Evolutionary conservation across 2,888 invertebrate species (phyloP), one percentile per base, ranked within the genome.

Genomic region (Frankliniella fusca): DNA sequence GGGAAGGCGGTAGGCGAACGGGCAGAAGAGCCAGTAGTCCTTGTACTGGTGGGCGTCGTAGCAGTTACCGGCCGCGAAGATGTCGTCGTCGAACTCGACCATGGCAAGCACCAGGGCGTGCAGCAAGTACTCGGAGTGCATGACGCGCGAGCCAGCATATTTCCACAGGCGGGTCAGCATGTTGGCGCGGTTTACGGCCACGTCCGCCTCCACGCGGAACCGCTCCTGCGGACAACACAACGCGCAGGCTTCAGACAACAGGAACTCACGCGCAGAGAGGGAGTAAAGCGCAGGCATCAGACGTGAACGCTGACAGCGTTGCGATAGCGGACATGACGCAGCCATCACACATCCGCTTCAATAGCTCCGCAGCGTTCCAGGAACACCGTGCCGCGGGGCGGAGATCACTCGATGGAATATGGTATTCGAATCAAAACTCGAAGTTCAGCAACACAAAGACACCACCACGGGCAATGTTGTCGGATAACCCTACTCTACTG

Each of bases 131-230:
- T 97, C 96, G 50, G 96, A 96, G 85, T 93, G 91, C 86, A 95
- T 91, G 61, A 96, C 94, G 27, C 92, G 91, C 1, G 92, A 91
- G 11, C 94, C 93, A 0, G 95, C 94, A 87, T 95, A 95, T 88
- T 97, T 97, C 95, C 97, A 98, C 80, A 98, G 90, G 84, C 97
- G 91, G n/a, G 97, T 97, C 85, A 97, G 89, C 93, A 97, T 95
- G 87, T 97, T 98, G 3, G 97, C 97, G 83, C 97, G 92, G 89
- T 97, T 97, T 11, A 97, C 97, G 1, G 97, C 96, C 15, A 97
- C 93, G 86, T 97, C 94, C 0, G 97, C 97, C 88, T 97, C 97
- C 83, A 95, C 92, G 48, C 96, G 92, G 89, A 97, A 98, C 83
- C 96, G 91, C 88, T 96, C 96, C 89, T 89, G 87, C 23, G 89